Percentiles rank a stretch among this genome's conserved stretches.
Conservation (phyloP, 1,140 invertebrate genomes). For the Copidosoma floridanum region DNA sequence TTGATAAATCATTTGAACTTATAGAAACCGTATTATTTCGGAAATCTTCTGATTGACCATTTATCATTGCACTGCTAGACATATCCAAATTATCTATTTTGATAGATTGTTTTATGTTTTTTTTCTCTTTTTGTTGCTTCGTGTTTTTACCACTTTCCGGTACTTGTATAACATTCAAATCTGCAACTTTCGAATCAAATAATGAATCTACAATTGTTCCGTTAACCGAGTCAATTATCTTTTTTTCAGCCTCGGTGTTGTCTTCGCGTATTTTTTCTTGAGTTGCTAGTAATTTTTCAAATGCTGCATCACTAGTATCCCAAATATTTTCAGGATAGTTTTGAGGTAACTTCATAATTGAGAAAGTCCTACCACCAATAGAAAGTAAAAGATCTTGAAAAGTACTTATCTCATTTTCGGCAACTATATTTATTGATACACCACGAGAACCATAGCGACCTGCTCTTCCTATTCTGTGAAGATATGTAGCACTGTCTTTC, state of each 20-base stretch:
- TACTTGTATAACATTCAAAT: no score
- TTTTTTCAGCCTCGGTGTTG: conserved; percentile 8
- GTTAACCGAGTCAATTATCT: conserved; percentile 19
- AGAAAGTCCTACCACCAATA: conserved; percentile 55
- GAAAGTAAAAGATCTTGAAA: conserved; percentile 61
- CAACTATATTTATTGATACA: conserved; percentile 67
- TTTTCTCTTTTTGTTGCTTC: no score
- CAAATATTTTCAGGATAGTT: conserved; percentile 49
- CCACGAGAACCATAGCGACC: conserved; percentile 85
- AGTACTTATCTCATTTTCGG: conserved; percentile 59
- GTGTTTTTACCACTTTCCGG: no score
- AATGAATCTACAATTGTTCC: conserved; percentile 1
- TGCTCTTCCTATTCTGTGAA: conserved; percentile 93
- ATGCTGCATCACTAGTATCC: conserved; percentile 35
- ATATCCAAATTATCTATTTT: no score
- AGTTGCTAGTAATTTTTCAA: conserved; percentile 37
- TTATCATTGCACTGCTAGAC: no score
- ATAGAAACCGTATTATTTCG: no score
- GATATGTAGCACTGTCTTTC: conserved; percentile 79
- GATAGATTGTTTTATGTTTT: no score
- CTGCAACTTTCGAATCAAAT: neutral
- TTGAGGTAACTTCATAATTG: conserved; percentile 54
- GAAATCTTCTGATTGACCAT: no score
- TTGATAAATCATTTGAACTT: conserved; percentile 19
- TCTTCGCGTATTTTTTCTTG: neutral